These are phyloP conservation scores for Mionectes macconnelli DNA, from an alignment of 2,113 vertebrate genomes.

Conservation along the genomic window DNA sequence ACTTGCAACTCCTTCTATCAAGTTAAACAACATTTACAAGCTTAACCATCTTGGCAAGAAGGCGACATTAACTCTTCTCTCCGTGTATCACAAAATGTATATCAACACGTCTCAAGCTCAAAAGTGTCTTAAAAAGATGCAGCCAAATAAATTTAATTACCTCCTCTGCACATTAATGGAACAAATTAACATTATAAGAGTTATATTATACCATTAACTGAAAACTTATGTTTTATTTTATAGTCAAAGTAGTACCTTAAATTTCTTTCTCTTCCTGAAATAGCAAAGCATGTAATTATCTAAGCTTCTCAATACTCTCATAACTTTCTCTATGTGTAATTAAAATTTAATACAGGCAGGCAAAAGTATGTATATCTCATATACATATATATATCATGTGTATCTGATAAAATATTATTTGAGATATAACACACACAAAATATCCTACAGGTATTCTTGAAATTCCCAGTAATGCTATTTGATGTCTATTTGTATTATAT, in stretches of 20 bases:
- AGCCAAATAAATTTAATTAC: not conserved
- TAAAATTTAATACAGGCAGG: not conserved
- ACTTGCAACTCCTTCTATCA: not conserved
- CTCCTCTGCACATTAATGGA: not conserved
- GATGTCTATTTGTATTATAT: not conserved
- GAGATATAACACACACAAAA: not conserved
- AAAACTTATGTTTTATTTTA: not conserved
- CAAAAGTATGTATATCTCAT: not conserved
- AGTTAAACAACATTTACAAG: not conserved
- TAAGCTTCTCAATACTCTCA: not conserved
- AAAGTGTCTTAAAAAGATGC: not conserved
- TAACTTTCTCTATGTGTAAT: not conserved
- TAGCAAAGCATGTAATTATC: not conserved
- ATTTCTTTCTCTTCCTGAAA: not conserved
- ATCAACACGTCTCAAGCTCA: not conserved
- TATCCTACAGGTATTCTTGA: not conserved
- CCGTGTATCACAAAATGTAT: not conserved
- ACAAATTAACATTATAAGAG: not conserved
- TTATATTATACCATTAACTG: not conserved
- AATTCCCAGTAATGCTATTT: not conserved
- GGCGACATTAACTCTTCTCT: not conserved
- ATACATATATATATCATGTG: no score
- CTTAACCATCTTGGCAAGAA: not conserved
- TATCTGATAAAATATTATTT: not conserved
- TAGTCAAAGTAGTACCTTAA: not conserved